phyloP scores from a whole-genome alignment of 2,888 invertebrate species.

The Mesorhabditis belari region DNA sequence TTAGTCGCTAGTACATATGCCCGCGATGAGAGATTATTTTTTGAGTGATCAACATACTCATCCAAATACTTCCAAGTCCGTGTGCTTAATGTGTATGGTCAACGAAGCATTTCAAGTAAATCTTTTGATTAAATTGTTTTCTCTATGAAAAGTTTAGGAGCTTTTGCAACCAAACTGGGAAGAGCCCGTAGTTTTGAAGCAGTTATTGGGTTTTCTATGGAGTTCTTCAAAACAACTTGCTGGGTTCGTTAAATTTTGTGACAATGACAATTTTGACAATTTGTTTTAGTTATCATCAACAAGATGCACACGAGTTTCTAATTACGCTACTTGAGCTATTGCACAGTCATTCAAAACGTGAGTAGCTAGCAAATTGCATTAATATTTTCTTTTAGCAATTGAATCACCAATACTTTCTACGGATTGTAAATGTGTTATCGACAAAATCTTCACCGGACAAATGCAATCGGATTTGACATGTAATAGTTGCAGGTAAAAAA shows the following conservation, averaged over 20 bases:
- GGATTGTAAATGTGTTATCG: slow-evolving; percentile 87
- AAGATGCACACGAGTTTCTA: slow-evolving; percentile 97
- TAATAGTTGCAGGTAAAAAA: slow-evolving; percentile 69
- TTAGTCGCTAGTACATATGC: slow-evolving; percentile 88
- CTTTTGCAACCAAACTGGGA: background rate
- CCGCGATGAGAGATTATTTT: slow-evolving; percentile 86
- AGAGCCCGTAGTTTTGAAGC: slow-evolving; percentile 76
- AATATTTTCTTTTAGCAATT: background rate
- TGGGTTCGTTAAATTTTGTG: slow-evolving; percentile 67
- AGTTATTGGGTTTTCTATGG: slow-evolving; percentile 86
- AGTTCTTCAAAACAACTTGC: slow-evolving; percentile 76
- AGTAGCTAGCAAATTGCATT: background rate
- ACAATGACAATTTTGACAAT: slow-evolving; percentile 60
- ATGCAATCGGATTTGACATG: slow-evolving; percentile 94
- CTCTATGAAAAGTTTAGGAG: background rate
- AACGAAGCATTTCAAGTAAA: slow-evolving; percentile 85
- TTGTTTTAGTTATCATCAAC: slow-evolving; percentile 77
- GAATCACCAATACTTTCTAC: background rate
- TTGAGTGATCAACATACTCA: slow-evolving; percentile 86
- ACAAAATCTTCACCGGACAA: slow-evolving; percentile 91
- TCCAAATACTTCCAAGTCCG: slow-evolving; percentile 55
- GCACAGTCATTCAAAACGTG: slow-evolving; percentile 23
- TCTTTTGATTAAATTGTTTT: no score
- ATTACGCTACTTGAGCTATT: slow-evolving; percentile 71
- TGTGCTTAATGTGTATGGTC: slow-evolving; percentile 83